These are phyloP conservation scores for Eretmocerus hayati DNA, from an alignment of 2,888 invertebrate genomes.

Conservation along the genomic window DNA sequence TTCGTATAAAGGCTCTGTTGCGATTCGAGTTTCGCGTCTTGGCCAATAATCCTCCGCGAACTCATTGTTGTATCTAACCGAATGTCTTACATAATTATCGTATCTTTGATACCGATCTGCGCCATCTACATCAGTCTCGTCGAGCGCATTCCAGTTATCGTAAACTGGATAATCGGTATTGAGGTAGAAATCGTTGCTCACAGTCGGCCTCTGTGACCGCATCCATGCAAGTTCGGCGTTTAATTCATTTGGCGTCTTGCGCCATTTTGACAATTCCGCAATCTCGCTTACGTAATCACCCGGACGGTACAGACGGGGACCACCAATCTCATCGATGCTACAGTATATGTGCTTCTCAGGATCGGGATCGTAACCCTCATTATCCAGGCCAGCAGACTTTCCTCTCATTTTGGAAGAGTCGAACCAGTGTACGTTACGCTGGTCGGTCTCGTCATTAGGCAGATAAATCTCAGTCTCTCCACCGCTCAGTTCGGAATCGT, in stretches of 20 bases:
- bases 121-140: conserved; percentile 26
- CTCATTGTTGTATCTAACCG: conserved; percentile 22
- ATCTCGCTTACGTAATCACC: conserved; percentile 35
- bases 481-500: conserved; percentile 51
- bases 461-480: conserved; percentile 52
- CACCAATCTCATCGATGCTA: conserved; percentile 56
- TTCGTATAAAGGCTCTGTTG: conserved; percentile 28
- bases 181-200: conserved; percentile 38
- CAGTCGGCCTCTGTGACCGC: conserved; percentile 29
- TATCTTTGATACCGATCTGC: conserved; percentile 25
- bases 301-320: conserved; percentile 3
- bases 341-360: conserved; percentile 41
- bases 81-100: conserved; percentile 20
- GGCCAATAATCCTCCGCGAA: not conserved
- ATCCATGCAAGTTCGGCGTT: not conserved
- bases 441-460: conserved; percentile 24
- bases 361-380: conserved; percentile 23
- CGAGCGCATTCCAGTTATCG: conserved; percentile 22
- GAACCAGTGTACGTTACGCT: conserved; percentile 23
- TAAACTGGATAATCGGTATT: conserved; percentile 31
- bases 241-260: conserved; percentile 5
- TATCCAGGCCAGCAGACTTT: conserved; percentile 15
- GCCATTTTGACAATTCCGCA: conserved; percentile 19
- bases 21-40: conserved; percentile 17
- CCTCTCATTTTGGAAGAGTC: conserved; percentile 28